A percentile compares a stretch with the other conserved stretches of the same genome.
These are phyloP conservation scores for Apotomis turbidana DNA, from an alignment of 2,888 invertebrate species.

Conservation along the genomic window DNA sequence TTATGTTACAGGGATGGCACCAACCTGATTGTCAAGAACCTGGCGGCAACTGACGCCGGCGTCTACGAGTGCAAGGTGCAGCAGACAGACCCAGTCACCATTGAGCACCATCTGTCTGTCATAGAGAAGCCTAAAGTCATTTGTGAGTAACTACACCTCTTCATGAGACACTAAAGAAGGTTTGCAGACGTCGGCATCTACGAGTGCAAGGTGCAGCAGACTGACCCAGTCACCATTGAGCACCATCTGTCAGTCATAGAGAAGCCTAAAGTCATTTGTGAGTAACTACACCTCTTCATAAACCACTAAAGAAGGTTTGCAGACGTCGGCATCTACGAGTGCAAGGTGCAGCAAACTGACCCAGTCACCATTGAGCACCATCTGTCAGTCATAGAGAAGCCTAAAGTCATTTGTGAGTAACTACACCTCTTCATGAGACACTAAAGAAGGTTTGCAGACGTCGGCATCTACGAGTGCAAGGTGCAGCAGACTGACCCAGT, in stretches of 20 bases:
- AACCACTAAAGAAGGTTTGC: background rate
- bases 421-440: too few relatives aligned
- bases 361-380: constrained; percentile 59
- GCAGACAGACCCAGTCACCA: constrained; percentile 46
- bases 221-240: constrained; percentile 50
- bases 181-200: constrained; percentile 59
- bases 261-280: constrained; percentile 60
- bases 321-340: constrained; percentile 64
- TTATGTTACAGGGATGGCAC: constrained; percentile 55
- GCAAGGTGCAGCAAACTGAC: constrained; percentile 54
- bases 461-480: too few relatives aligned
- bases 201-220: constrained; percentile 59
- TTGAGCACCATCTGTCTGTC: constrained; percentile 63
- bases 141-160: constrained; percentile 55
- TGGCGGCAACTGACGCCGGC: constrained; percentile 57
- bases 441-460: too few relatives aligned
- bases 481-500: too few relatives aligned
- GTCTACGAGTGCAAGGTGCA: constrained; percentile 61
- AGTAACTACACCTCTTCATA: constrained; percentile 47
- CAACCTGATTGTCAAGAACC: constrained; percentile 60
- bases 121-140: constrained; percentile 57
- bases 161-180: too few relatives aligned
- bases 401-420: constrained; percentile 63
- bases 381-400: constrained; percentile 55
- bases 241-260: constrained; percentile 60